phyloP scores from a whole-genome alignment of 2,888 invertebrate species.

The Ellobium chinense region DNA sequence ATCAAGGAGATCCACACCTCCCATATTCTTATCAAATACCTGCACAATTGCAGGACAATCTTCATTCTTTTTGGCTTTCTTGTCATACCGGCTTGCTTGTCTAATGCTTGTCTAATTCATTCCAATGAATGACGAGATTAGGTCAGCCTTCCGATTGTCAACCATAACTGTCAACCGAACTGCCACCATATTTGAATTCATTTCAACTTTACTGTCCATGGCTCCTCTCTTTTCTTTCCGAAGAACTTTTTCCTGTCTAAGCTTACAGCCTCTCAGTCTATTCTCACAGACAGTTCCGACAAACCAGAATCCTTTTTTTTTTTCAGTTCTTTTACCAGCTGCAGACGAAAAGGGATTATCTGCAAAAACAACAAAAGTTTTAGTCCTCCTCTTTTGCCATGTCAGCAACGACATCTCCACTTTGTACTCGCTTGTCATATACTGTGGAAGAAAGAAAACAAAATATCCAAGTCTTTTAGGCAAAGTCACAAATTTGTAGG shows the following conservation, averaged over 20 bases:
- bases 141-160: constrained; percentile 53
- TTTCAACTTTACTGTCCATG: constrained; percentile 46
- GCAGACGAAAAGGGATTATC: constrained; percentile 38
- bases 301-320: constrained; percentile 19
- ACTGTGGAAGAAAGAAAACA: no score
- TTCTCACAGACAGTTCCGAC: constrained; percentile 45
- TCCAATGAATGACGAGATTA: constrained; percentile 50
- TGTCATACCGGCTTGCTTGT: constrained; percentile 23
- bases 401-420: constrained; percentile 28
- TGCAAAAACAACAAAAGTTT: constrained; percentile 40
- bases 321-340: constrained; percentile 30
- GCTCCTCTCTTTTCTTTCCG: constrained; percentile 51
- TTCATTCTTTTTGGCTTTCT: constrained; percentile 21
- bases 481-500: no score
- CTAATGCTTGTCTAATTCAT: constrained; percentile 42
- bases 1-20: constrained; percentile 42
- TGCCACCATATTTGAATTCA: constrained; percentile 39
- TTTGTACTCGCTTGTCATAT: no score
- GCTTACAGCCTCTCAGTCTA: constrained; percentile 42
- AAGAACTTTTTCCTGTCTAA: constrained; percentile 51
- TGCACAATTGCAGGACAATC: constrained; percentile 36
- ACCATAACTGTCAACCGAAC: constrained; percentile 56
- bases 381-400: constrained; percentile 11
- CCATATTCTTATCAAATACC: constrained; percentile 46
- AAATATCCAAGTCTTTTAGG: no score